Conservation (phyloP, 1,140 invertebrate genomes). For the Neuroterus valhalla region DNA sequence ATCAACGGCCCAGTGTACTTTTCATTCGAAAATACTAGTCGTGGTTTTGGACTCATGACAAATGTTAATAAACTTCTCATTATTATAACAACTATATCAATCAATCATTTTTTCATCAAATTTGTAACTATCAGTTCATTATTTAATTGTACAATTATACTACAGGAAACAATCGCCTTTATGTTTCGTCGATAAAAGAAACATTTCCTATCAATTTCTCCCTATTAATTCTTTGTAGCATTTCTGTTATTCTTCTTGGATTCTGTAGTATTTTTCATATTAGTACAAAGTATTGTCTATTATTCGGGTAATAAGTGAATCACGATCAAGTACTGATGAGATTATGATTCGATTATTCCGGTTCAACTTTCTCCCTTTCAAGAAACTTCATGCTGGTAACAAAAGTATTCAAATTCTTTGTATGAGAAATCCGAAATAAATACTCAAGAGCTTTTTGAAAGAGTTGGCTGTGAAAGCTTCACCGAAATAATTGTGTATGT, state of each 20-base stretch:
- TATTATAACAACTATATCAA: neutral
- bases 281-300: constrained; percentile 13
- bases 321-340: constrained; percentile 36
- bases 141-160: constrained; percentile 8
- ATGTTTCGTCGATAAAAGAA: constrained; percentile 2
- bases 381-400: neutral
- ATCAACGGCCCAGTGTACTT: constrained; percentile 6
- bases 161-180: constrained; percentile 5
- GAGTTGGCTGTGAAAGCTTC: constrained; percentile 28
- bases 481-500: constrained; percentile 15
- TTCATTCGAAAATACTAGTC: constrained; percentile 2
- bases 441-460: constrained; percentile 15
- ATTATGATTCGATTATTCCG: constrained; percentile 23
- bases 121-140: constrained; percentile 1
- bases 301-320: constrained; percentile 2
- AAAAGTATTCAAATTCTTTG: neutral
- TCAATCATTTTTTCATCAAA: neutral
- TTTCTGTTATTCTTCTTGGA: neutral
- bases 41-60: neutral
- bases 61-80: neutral
- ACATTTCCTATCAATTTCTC: too few species aligned
- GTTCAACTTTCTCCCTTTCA: constrained; percentile 14
- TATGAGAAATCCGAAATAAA: neutral
- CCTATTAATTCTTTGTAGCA: too few species aligned
- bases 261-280: neutral